Evolutionary conservation across 2,888 invertebrate species (phyloP).

Genomic region (Parochlus steinenii): DNA sequence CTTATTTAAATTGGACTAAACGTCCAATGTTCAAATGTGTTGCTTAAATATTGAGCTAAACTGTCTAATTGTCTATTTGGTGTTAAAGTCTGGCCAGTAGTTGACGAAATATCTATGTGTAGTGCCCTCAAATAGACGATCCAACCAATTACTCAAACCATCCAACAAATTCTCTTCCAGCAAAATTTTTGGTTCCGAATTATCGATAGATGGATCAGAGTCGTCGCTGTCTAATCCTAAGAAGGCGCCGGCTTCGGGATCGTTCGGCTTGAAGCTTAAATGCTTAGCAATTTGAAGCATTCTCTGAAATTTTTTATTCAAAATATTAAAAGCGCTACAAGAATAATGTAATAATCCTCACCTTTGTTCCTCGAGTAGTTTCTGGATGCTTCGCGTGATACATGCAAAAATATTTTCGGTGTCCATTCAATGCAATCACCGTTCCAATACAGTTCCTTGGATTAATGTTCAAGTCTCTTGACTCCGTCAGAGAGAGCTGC

Average conservation of each 20-base stretch:
- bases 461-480: slow-evolving; percentile 74
- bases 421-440: slow-evolving; percentile 88
- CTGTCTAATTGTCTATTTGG: slow-evolving; percentile 47
- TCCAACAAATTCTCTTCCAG: slow-evolving; percentile 68
- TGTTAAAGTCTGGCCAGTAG: slow-evolving; percentile 95
- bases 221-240: slow-evolving; percentile 63
- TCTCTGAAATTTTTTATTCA: slow-evolving; percentile 30
- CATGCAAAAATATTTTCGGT: slow-evolving; percentile 95
- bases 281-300: slow-evolving; percentile 53
- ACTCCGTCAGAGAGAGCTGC: slow-evolving; percentile 69
- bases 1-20: too few relatives aligned
- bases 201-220: slow-evolving; percentile 25
- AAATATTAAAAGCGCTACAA: slow-evolving; percentile 1
- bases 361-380: slow-evolving; percentile 48
- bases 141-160: slow-evolving; percentile 90
- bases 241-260: slow-evolving; percentile 71
- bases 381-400: slow-evolving; percentile 95
- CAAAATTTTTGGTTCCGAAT: slow-evolving; percentile 33
- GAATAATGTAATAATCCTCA: slow-evolving; percentile 19
- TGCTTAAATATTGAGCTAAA: too few relatives aligned
- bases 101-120: slow-evolving; percentile 91
- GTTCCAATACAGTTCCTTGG: slow-evolving; percentile 94
- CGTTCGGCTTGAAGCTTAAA: slow-evolving; percentile 34
- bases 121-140: slow-evolving; percentile 89
- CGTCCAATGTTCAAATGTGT: too few relatives aligned